Conservation (phyloP, 2,113 vertebrate species). For the Hoplias malabaricus region DNA sequence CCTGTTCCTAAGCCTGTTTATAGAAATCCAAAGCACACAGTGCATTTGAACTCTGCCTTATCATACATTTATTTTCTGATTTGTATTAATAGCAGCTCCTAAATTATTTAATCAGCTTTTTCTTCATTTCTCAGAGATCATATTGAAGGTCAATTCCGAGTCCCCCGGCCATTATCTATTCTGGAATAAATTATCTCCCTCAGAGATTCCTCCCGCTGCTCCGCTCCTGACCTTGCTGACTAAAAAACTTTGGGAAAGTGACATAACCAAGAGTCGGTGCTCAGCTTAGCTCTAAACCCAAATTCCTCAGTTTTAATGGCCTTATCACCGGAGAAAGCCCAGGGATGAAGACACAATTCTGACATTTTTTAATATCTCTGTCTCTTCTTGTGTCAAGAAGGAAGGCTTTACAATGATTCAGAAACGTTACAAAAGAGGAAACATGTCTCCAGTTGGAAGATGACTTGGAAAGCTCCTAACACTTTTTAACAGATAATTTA, state of each 20-base stretch:
- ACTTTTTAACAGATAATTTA: too few relatives aligned
- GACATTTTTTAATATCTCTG: neutral
- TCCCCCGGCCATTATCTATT: constrained; percentile 62
- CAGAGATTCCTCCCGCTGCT: constrained; percentile 50
- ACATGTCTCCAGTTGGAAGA: too few relatives aligned
- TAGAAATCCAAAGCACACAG: constrained; percentile 27
- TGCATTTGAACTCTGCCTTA: constrained; percentile 64
- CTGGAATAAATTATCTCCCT: constrained; percentile 61
- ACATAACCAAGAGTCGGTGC: constrained; percentile 51
- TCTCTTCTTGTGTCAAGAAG: neutral
- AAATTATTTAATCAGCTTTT: constrained; percentile 68
- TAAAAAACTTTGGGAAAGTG: constrained; percentile 56
- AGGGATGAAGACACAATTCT: neutral
- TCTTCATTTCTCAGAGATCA: constrained; percentile 64
- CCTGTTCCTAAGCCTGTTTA: constrained; percentile 16
- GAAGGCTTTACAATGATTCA: constrained; percentile 1
- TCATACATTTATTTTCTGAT: constrained; percentile 65
- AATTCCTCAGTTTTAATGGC: constrained; percentile 4
- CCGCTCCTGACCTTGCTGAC: constrained; percentile 65
- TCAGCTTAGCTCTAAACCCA: neutral
- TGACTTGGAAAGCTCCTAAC: too few relatives aligned
- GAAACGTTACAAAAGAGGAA: too few relatives aligned
- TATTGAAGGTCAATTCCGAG: constrained; percentile 63
- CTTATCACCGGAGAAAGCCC: neutral
- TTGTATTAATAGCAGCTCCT: constrained; percentile 66